phyloP scores from a whole-genome alignment of 2,888 invertebrate genomes.

The Campaea margaritaria region DNA sequence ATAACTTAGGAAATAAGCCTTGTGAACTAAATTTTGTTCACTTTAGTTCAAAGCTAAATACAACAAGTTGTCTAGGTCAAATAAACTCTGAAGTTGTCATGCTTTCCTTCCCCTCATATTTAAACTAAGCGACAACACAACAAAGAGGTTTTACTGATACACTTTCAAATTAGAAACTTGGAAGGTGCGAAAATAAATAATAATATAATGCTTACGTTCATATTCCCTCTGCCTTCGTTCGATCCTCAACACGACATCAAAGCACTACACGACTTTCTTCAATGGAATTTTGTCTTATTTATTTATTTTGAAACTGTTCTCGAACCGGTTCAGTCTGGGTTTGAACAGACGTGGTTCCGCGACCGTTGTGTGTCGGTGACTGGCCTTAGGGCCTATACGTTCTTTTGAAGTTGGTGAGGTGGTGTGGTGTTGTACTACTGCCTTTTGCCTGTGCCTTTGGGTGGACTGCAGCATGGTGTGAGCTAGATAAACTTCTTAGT shows the following conservation, averaged over 20 bases:
- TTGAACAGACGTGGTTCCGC: conserved; percentile 26
- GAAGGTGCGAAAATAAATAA: conserved; percentile 30
- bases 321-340: conserved; percentile 30
- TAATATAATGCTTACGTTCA: conserved; percentile 64
- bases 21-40: too few species aligned
- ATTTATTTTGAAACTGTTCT: conserved; percentile 25
- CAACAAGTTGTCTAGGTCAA: conserved; percentile 3
- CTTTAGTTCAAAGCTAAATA: too few species aligned
- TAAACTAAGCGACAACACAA: conserved; percentile 11
- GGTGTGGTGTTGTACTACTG: too few species aligned
- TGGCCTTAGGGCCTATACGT: conserved; percentile 7
- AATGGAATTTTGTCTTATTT: conserved; percentile 38
- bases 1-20: too few species aligned
- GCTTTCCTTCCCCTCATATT: conserved; percentile 15
- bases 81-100: not conserved
- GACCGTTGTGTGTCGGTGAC: conserved; percentile 31
- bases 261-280: conserved; percentile 45
- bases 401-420: too few species aligned
- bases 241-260: conserved; percentile 41
- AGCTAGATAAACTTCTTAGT: too few species aligned
- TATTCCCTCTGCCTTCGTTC: conserved; percentile 40
- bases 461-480: too few species aligned
- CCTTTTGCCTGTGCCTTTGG: too few species aligned
- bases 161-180: conserved; percentile 40
- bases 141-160: conserved; percentile 12